Percentiles rank a stretch among this genome's conserved stretches.
Conservation (phyloP, 2,888 invertebrate species). For the Hipparchia semele region DNA sequence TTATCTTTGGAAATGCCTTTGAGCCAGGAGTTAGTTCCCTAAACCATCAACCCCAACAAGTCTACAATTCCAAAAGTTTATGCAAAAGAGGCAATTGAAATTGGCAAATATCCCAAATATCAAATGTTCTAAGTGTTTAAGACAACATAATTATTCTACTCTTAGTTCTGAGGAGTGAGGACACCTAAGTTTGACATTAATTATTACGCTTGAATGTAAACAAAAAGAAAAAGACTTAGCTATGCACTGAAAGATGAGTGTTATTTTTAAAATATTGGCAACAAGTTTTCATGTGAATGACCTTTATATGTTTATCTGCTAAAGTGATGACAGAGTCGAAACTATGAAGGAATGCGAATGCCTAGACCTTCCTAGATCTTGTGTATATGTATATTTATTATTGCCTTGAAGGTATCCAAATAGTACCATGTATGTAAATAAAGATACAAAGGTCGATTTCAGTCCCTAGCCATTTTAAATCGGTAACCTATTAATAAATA, state of each 20-base stretch:
- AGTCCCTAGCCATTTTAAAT: background rate
- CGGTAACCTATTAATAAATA: too few relatives aligned
- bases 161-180: too few relatives aligned
- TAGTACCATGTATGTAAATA: background rate
- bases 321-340: background rate
- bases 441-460: background rate
- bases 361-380: background rate
- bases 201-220: too few relatives aligned
- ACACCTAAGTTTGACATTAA: too few relatives aligned
- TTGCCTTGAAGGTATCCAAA: background rate
- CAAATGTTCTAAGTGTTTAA: too few relatives aligned
- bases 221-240: background rate
- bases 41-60: too few relatives aligned
- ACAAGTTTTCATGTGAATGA: slow-evolving; percentile 10
- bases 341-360: background rate
- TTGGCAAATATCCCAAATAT: too few relatives aligned
- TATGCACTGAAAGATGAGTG: background rate
- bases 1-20: too few relatives aligned
- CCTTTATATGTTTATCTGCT: slow-evolving; percentile 10
- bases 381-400: background rate
- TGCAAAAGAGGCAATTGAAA: too few relatives aligned
- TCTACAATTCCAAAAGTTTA: too few relatives aligned
- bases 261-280: slow-evolving; percentile 21
- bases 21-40: too few relatives aligned
- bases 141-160: too few relatives aligned